Conservation (phyloP, 2,888 invertebrate genomes). For the Stegana nigrithorax region DNA sequence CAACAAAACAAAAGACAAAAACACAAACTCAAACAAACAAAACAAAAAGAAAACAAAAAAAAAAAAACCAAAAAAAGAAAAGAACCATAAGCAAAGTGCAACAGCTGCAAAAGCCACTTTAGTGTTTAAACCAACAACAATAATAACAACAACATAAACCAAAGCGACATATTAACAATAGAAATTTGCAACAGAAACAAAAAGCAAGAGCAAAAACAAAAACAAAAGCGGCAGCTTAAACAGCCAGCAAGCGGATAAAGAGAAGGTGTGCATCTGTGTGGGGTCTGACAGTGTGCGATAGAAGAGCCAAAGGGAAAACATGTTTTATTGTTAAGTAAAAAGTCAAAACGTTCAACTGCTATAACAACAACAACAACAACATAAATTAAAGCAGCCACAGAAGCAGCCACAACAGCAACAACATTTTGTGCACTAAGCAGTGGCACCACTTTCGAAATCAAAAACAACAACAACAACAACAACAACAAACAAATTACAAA, state of each 20-base stretch:
- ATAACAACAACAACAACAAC: slow-evolving; percentile 36
- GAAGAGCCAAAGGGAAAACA: background rate
- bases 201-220: slow-evolving; percentile 2
- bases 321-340: slow-evolving; percentile 41
- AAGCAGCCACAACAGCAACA: slow-evolving; percentile 31
- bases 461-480: slow-evolving; percentile 9
- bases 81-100: slow-evolving; percentile 52
- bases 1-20: background rate
- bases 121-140: background rate
- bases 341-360: slow-evolving; percentile 39
- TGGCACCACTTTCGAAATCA: background rate
- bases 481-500: slow-evolving; percentile 23
- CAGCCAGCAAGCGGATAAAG: too few species aligned
- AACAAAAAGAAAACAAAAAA: background rate
- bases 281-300: background rate
- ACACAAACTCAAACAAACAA: background rate
- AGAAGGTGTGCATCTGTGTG: background rate
- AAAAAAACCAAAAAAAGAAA: background rate
- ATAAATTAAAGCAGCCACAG: slow-evolving; percentile 46
- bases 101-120: slow-evolving; percentile 42
- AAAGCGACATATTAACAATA: background rate
- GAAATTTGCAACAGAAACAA: background rate
- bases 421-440: slow-evolving; percentile 4
- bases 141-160: background rate
- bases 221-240: too few species aligned